phyloP scores from a whole-genome alignment of 1,140 invertebrate genomes.

The Harpegnathos saltator region DNA sequence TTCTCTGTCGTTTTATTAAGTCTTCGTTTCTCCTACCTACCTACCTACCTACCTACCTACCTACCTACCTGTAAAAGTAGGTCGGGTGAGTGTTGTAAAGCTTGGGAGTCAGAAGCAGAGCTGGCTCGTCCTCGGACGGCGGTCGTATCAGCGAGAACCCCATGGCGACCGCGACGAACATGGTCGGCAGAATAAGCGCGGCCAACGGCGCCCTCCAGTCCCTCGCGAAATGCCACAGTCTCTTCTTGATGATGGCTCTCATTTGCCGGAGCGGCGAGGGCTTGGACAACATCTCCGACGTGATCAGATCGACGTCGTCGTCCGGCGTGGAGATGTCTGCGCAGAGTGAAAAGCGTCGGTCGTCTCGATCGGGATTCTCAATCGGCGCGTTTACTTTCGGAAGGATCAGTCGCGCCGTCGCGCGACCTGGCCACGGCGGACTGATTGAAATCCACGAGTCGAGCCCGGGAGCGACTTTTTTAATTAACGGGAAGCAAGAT shows the following conservation, averaged over 20 bases:
- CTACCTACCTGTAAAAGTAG: constrained; percentile 86
- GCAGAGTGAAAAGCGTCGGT: neutral
- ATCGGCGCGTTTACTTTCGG: too few relatives aligned
- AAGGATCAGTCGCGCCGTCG: too few relatives aligned
- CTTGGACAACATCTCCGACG: constrained; percentile 72
- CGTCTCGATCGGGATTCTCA: too few relatives aligned
- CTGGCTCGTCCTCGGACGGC: constrained; percentile 87
- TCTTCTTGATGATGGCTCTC: constrained; percentile 86
- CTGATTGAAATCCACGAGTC: too few relatives aligned
- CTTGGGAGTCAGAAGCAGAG: constrained; percentile 85
- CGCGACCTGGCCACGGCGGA: too few relatives aligned
- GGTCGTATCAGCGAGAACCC: constrained; percentile 89
- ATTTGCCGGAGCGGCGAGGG: constrained; percentile 76
- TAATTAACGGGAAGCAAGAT: constrained; percentile 1
- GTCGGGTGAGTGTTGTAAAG: constrained; percentile 86
- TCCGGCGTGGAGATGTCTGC: constrained; percentile 75
- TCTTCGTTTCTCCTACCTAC: constrained; percentile 71
- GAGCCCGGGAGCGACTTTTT: neutral
- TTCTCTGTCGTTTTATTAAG: constrained; percentile 2
- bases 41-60: too few relatives aligned
- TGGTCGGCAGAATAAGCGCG: constrained; percentile 87
- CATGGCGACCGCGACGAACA: constrained; percentile 89
- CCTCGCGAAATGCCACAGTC: constrained; percentile 87
- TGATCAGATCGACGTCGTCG: constrained; percentile 82
- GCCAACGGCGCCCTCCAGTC: constrained; percentile 88